Conservation (phyloP, 2,113 vertebrate genomes). For the Euleptes europaea region DNA sequence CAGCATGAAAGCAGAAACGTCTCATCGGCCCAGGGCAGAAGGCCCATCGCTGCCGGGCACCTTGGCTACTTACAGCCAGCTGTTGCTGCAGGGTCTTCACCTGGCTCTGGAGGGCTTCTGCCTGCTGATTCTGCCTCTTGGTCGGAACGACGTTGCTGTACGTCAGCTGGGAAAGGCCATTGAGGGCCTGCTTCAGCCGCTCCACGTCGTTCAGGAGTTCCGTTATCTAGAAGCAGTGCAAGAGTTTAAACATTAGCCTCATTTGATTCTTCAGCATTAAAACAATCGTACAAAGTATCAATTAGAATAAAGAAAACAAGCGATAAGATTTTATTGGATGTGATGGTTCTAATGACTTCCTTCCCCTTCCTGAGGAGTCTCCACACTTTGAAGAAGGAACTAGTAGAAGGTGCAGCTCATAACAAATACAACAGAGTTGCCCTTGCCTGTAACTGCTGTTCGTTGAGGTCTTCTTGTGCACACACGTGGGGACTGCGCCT, state of each 20-base stretch:
- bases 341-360: too few species aligned
- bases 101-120: constrained; percentile 88
- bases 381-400: too few species aligned
- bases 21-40: too few species aligned
- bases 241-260: background rate
- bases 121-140: constrained; percentile 87
- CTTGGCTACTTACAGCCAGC: constrained; percentile 87
- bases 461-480: too few species aligned
- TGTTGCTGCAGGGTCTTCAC: constrained; percentile 91
- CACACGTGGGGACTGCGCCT: too few species aligned
- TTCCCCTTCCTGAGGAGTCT: too few species aligned
- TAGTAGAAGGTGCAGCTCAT: too few species aligned
- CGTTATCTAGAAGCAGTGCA: constrained; percentile 80
- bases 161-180: constrained; percentile 89
- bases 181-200: constrained; percentile 90
- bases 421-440: too few species aligned
- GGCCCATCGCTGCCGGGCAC: background rate
- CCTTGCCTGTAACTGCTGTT: too few species aligned
- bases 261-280: background rate
- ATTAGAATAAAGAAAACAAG: too few species aligned
- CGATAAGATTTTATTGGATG: too few species aligned
- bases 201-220: constrained; percentile 93
- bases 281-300: too few species aligned
- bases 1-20: background rate
- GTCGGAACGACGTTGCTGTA: constrained; percentile 82